Evolutionary conservation across 2,113 vertebrate genomes (phyloP).

Genomic region (Chascanopsetta lugubris): DNA sequence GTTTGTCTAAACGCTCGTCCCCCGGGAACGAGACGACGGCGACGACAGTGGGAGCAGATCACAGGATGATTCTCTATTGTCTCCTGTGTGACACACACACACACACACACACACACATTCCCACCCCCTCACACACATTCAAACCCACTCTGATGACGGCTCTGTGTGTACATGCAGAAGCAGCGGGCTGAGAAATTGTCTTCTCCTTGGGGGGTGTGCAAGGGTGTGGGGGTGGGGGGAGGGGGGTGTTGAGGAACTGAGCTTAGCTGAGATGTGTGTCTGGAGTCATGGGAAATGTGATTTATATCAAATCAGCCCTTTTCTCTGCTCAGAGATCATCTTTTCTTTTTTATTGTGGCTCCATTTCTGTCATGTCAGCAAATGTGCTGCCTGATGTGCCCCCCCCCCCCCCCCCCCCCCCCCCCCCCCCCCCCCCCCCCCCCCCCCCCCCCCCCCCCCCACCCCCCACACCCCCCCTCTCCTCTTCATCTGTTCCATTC

Average conservation of each 20-base stretch:
- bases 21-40: constrained; percentile 12
- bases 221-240: no score
- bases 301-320: constrained; percentile 67
- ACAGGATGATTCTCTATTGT: constrained; percentile 19
- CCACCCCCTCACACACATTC: background rate
- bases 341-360: constrained; percentile 37
- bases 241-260: constrained; percentile 28
- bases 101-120: background rate
- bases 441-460: background rate
- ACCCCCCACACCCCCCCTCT: no score
- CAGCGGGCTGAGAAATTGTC: constrained; percentile 63
- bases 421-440: background rate
- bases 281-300: constrained; percentile 56
- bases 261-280: no score
- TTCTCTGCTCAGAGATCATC: constrained; percentile 46
- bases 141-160: constrained; percentile 19
- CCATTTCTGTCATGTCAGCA: constrained; percentile 68
- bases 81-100: constrained; percentile 2
- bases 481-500: background rate
- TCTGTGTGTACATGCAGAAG: constrained; percentile 19
- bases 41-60: background rate
- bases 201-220: constrained; percentile 39
- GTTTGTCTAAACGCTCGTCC: background rate
- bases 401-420: constrained; percentile 11
- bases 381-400: constrained; percentile 28